These are phyloP conservation scores for Ophraella communa DNA, from an alignment of 2,888 invertebrate species.

Conservation along the genomic window DNA sequence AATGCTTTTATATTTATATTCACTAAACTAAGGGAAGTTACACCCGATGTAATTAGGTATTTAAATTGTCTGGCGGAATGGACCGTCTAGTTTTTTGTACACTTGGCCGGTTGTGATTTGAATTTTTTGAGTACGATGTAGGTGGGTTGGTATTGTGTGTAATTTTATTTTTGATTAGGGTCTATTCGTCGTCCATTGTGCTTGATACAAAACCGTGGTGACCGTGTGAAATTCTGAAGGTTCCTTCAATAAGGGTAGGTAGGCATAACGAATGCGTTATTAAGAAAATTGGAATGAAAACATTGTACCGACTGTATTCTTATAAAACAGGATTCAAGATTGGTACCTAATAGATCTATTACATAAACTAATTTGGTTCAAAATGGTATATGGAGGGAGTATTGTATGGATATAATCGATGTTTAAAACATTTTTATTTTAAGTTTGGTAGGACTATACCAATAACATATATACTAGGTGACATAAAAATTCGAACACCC, in stretches of 20 bases:
- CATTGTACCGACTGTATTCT: neutral
- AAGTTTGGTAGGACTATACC: no score
- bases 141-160: constrained; percentile 34
- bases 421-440: no score
- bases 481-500: no score
- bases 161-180: constrained; percentile 27
- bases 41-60: constrained; percentile 39
- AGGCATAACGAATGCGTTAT: constrained; percentile 7
- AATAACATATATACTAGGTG: no score
- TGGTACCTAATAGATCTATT: no score
- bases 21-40: constrained; percentile 38
- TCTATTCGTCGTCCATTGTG: constrained; percentile 33
- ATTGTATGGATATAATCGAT: no score
- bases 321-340: no score
- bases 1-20: constrained; percentile 23
- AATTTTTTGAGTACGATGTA: constrained; percentile 30
- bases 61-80: constrained; percentile 38
- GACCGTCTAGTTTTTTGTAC: constrained; percentile 30
- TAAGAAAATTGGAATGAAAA: neutral
- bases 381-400: no score
- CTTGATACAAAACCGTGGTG: constrained; percentile 27
- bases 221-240: constrained; percentile 24
- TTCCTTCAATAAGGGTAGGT: constrained; percentile 14
- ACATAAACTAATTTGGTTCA: no score
- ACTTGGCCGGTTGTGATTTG: constrained; percentile 38